Conservation (phyloP, 2,797 vertebrate genomes). For the Tokudaia muenninki region DNA sequence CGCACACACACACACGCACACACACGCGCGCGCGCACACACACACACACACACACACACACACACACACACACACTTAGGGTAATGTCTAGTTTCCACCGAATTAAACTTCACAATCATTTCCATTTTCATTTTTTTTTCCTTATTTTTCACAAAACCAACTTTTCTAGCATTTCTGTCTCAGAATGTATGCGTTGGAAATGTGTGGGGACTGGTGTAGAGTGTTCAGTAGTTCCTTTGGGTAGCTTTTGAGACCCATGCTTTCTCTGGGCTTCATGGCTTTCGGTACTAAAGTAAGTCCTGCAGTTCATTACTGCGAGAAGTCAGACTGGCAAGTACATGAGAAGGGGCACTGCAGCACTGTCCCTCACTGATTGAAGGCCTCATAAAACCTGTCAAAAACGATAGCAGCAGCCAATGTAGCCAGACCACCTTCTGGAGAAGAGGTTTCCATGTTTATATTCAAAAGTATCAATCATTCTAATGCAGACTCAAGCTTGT, state of each 20-base stretch:
- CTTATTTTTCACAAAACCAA: background rate
- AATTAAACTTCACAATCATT: background rate
- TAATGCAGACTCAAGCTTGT: slow-evolving; percentile 76
- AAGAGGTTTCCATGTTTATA: slow-evolving; percentile 58
- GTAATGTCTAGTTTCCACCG: background rate
- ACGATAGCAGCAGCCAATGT: slow-evolving; percentile 2
- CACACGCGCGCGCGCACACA: too few relatives aligned
- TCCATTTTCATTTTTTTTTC: background rate
- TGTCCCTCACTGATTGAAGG: slow-evolving; percentile 66
- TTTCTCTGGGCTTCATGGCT: background rate
- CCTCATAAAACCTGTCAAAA: slow-evolving; percentile 54
- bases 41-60: background rate
- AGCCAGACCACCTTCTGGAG: slow-evolving; percentile 57
- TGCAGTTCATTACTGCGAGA: slow-evolving; percentile 73
- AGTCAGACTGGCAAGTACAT: slow-evolving; percentile 56
- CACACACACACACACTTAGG: background rate
- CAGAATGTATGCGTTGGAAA: background rate
- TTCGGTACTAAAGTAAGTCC: background rate
- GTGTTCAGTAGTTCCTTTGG: background rate
- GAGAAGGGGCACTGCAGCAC: slow-evolving; percentile 38
- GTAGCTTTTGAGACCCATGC: background rate
- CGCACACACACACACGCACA: background rate
- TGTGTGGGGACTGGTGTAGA: background rate
- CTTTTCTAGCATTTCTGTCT: background rate
- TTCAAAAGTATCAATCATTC: slow-evolving; percentile 79